Evolutionary conservation across 2,113 vertebrate species (phyloP).

Genomic region (Gopherus evgoodei): DNA sequence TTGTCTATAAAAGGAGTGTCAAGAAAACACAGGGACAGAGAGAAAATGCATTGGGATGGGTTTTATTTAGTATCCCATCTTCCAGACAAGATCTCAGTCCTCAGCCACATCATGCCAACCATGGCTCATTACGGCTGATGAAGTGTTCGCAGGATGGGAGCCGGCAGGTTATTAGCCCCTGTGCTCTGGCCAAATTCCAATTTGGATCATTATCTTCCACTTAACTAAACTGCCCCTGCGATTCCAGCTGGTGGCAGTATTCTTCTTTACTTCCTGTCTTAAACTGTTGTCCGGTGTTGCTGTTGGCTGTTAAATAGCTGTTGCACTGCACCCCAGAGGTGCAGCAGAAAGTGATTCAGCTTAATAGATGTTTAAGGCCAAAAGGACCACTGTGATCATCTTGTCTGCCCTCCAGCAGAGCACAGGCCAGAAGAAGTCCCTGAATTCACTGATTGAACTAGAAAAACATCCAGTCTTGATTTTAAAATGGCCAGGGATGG

Average conservation of each 20-base stretch:
- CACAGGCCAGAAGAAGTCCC: not conserved
- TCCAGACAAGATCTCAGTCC: not conserved
- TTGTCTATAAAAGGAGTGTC: not conserved
- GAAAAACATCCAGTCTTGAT: too few relatives aligned
- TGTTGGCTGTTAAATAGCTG: not conserved
- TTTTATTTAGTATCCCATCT: not conserved
- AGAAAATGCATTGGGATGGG: not conserved
- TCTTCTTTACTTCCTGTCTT: not conserved
- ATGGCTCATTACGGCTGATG: not conserved
- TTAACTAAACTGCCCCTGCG: not conserved
- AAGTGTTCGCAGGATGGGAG: not conserved
- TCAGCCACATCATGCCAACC: not conserved
- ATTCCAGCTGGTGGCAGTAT: not conserved
- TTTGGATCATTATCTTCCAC: not conserved
- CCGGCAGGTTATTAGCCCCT: not conserved
- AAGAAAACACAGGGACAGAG: not conserved
- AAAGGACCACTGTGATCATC: not conserved
- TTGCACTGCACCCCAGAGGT: not conserved
- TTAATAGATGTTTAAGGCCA: not conserved
- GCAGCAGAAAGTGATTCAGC: not conserved
- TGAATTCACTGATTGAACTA: too few relatives aligned
- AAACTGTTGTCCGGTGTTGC: not conserved
- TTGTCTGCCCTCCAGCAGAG: not conserved
- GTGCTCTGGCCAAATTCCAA: not conserved
- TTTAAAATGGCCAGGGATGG: too few relatives aligned